Evolutionary conservation across 2,113 vertebrate genomes (phyloP), one percentile per base, ranked within the genome.

Genomic region (Toxotes jaculatrix): DNA sequence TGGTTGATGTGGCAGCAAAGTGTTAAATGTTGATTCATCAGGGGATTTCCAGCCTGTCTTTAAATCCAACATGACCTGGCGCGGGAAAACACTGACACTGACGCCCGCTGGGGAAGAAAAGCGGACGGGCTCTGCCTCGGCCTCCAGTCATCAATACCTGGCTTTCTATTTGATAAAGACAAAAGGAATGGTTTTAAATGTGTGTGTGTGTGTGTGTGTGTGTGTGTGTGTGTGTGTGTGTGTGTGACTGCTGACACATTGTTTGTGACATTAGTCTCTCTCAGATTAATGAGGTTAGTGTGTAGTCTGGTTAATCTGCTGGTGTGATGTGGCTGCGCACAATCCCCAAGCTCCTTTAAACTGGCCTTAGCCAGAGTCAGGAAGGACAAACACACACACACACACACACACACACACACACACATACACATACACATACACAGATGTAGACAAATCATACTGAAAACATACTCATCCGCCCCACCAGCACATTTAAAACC

Each of bases 261-360:
- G 71, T 38, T 38, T 65, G 68, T 82, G 56, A 79, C 67, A 79
- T 83, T 70, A 83, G 83, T 79, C 63, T 69, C 60, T 71, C 51
- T 84, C 78, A 77, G 79, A 90, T 87, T 87, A 88, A 83, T 86
- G 75, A 89, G 82, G 67, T 87, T 83, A 49, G 74, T 80, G 76
- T 84, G 82, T 79, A 87, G 84, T 68, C 75, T 42, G 62, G 68
- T 85, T 91, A 91, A 91, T 89, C 90, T 91, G 87, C 66, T 80
- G 36, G 74, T 87, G 81, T 78, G 84, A 73, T 82, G 79, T 65
- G 68, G 62, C 60, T 74, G 36, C 2, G 7, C 27, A 64, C 67
- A 67, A 80, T 85, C 62, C 77, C 32, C 51, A 51, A 87, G 38
- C 82, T 83, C 36, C 72, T 83, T 73, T 72, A 82, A 75, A 86